These are phyloP conservation scores for Thryonomys swinderianus DNA, from an alignment of 2,113 vertebrate genomes.

Conservation along the genomic window DNA sequence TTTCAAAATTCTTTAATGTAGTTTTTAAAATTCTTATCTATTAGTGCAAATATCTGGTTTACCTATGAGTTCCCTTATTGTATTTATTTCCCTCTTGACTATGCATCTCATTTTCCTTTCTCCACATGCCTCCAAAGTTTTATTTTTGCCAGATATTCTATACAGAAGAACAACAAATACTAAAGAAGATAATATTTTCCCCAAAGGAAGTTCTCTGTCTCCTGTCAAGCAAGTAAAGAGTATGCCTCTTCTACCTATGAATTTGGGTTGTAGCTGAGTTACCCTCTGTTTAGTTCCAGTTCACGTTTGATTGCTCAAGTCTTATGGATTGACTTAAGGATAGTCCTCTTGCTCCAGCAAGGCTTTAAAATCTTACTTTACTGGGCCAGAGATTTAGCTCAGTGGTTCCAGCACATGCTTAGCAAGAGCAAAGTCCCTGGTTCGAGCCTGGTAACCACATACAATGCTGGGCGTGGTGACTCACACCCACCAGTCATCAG, in stretches of 20 bases:
- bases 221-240: not conserved
- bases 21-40: conserved; percentile 32
- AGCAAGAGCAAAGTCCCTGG: too few relatives aligned
- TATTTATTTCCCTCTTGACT: not conserved
- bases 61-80: not conserved
- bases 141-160: not conserved
- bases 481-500: too few relatives aligned
- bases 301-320: not conserved
- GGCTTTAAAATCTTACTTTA: too few relatives aligned
- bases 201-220: not conserved
- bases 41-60: not conserved
- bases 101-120: conserved; percentile 2
- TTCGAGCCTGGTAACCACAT: too few relatives aligned
- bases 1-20: conserved; percentile 38
- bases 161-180: not conserved
- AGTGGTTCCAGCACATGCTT: too few relatives aligned
- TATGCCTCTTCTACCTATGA: not conserved
- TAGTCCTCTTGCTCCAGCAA: not conserved
- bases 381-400: too few relatives aligned
- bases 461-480: too few relatives aligned
- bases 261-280: not conserved
- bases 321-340: not conserved
- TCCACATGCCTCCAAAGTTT: not conserved
- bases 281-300: conserved; percentile 13
- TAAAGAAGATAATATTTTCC: not conserved